Percentiles rank a stretch among this genome's conserved stretches.
Evolutionary conservation across 2,888 invertebrate species (phyloP).

Genomic region (Ashinkailepas kermadecensis): DNA sequence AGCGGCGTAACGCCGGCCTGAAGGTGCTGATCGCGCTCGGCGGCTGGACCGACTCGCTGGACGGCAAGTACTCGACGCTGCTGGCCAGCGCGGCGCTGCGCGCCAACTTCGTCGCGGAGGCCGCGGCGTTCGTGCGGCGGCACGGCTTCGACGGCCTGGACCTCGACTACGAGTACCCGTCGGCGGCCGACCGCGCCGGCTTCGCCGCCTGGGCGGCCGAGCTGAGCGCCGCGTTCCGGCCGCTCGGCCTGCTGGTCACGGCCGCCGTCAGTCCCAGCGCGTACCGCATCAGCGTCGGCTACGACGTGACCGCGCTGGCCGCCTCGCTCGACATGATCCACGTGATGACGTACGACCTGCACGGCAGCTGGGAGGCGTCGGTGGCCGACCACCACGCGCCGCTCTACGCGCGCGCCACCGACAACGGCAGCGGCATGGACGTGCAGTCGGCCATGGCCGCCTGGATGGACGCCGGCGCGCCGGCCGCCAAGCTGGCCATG

Average conservation of each 20-base stretch:
- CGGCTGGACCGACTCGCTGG: conserved; percentile 26
- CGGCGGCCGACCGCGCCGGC: conserved; percentile 1
- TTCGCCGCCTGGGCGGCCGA: conserved; percentile 25
- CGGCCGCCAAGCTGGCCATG: conserved; percentile 19
- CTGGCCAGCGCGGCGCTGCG: not conserved
- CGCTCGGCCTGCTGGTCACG: conserved; percentile 15
- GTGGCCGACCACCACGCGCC: conserved; percentile 25
- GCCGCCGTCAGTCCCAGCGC: conserved; percentile 21
- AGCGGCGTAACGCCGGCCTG: not conserved
- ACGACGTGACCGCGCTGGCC: conserved; percentile 24
- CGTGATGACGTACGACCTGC: conserved; percentile 27
- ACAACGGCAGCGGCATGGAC: conserved; percentile 19
- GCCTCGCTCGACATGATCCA: conserved; percentile 23
- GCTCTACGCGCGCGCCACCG: not conserved
- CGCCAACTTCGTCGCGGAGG: not conserved
- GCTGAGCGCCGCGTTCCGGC: not conserved
- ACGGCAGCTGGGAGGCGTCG: conserved; percentile 25
- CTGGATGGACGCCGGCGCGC: conserved; percentile 13
- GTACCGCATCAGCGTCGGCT: conserved; percentile 8
- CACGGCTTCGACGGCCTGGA: conserved; percentile 28
- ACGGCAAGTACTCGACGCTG: conserved; percentile 17
- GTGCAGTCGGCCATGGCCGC: not conserved
- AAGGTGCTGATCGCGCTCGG: conserved; percentile 26
- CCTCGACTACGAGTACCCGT: conserved; percentile 26
- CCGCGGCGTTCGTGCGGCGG: not conserved